These are phyloP conservation scores for Ichneumon xanthorius DNA, from an alignment of 2,888 invertebrate genomes.

Conservation along the genomic window DNA sequence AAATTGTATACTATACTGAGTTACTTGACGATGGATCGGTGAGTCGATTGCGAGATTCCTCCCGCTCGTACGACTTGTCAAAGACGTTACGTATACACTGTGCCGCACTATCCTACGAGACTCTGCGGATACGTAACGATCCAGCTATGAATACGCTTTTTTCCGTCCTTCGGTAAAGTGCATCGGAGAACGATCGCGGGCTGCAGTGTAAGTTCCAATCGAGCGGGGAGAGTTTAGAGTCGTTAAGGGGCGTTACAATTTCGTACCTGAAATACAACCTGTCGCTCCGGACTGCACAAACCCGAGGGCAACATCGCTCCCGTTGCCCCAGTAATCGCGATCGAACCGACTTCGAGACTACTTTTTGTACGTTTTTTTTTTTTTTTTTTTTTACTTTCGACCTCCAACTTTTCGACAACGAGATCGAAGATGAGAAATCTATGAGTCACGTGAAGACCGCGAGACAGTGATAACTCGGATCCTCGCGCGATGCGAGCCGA, in stretches of 20 bases:
- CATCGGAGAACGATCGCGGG: neutral
- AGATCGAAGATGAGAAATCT: neutral
- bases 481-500: slow-evolving; percentile 19
- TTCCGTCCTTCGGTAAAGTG: slow-evolving; percentile 14
- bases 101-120: neutral
- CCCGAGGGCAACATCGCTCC: slow-evolving; percentile 44
- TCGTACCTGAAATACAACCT: slow-evolving; percentile 64
- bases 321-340: neutral
- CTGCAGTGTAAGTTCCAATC: neutral
- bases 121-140: neutral
- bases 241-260: neutral
- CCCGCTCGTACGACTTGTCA: neutral
- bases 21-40: neutral
- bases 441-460: neutral
- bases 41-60: slow-evolving; percentile 5
- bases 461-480: neutral
- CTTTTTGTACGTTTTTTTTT: neutral
- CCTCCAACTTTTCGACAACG: neutral
- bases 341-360: neutral
- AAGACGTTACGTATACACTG: slow-evolving; percentile 12
- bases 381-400: neutral
- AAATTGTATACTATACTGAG: slow-evolving; percentile 28
- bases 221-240: slow-evolving; percentile 38
- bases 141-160: neutral
- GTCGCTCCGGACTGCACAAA: slow-evolving; percentile 49